Evolutionary conservation across 2,797 vertebrate genomes (phyloP).

Genomic region (Gymnoscopelus braueri): DNA sequence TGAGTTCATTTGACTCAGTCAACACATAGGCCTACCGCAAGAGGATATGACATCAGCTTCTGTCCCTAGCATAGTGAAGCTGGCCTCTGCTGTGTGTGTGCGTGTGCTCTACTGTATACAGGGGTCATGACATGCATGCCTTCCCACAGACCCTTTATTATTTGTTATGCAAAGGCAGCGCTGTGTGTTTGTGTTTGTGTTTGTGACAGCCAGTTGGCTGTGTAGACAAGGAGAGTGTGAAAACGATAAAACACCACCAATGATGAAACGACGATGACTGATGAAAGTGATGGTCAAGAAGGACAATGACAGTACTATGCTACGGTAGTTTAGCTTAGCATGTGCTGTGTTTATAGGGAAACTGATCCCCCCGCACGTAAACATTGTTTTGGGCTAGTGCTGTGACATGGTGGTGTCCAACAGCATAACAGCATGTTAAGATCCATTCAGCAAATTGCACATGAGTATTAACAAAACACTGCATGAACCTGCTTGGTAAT

Average conservation of each 20-base stretch:
- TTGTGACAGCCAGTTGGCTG: conserved; percentile 19
- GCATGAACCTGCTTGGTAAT: too few species aligned
- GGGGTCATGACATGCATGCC: conserved; percentile 30
- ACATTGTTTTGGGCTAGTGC: too few species aligned
- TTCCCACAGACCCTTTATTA: conserved; percentile 48
- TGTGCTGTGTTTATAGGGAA: conserved; percentile 12
- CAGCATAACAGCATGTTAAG: too few species aligned
- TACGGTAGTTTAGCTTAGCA: neutral
- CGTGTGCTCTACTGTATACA: neutral
- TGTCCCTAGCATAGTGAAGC: neutral
- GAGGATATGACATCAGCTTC: too few species aligned
- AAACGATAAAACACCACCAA: conserved; percentile 3
- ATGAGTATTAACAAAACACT: too few species aligned
- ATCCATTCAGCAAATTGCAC: too few species aligned
- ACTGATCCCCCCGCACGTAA: neutral
- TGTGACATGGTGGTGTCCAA: too few species aligned
- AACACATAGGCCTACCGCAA: too few species aligned
- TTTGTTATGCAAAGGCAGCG: conserved; percentile 69
- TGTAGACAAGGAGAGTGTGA: conserved; percentile 33
- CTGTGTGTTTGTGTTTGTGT: conserved; percentile 18
- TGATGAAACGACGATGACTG: neutral
- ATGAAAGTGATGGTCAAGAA: neutral
- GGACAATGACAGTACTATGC: neutral
- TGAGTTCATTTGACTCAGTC: too few species aligned
- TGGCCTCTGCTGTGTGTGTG: neutral